These are phyloP conservation scores for Aythya baeri DNA, from an alignment of 2,113 vertebrate genomes.

Conservation along the genomic window DNA sequence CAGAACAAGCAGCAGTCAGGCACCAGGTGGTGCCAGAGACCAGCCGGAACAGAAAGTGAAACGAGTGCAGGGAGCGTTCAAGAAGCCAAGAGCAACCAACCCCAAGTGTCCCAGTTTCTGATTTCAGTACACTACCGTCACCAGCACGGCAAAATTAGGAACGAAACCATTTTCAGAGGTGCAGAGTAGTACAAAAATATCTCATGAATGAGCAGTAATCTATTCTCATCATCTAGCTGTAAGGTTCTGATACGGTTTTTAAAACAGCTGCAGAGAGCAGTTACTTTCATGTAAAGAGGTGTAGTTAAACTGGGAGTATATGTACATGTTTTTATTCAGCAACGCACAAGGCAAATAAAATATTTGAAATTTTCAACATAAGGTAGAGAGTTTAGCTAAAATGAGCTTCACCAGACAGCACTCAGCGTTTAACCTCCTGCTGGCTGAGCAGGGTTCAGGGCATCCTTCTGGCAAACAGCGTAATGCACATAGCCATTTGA, in stretches of 20 bases:
- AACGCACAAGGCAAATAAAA: not conserved
- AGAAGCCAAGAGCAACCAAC: not conserved
- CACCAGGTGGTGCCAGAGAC: constrained; percentile 49
- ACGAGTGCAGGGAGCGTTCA: not conserved
- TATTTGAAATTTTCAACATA: not conserved
- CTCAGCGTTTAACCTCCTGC: not conserved
- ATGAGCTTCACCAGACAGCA: not conserved
- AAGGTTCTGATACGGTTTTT: not conserved
- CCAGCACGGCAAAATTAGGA: not conserved
- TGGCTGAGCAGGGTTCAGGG: not conserved
- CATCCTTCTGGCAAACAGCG: not conserved
- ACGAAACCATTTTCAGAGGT: not conserved
- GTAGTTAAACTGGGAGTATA: not conserved
- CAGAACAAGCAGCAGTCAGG: not conserved
- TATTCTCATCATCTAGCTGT: not conserved
- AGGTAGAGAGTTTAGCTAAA: not conserved
- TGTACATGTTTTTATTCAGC: not conserved
- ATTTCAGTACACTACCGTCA: not conserved
- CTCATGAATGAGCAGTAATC: not conserved
- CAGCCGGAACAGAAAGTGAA: not conserved
- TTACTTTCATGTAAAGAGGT: not conserved
- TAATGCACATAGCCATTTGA: not conserved
- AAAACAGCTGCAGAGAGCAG: not conserved
- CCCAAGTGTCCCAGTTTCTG: not conserved
- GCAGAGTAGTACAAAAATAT: not conserved